A percentile compares a stretch with the other conserved stretches of the same genome.
phyloP scores from a whole-genome alignment of 2,797 vertebrate genomes.

The Spatula versicolor region DNA sequence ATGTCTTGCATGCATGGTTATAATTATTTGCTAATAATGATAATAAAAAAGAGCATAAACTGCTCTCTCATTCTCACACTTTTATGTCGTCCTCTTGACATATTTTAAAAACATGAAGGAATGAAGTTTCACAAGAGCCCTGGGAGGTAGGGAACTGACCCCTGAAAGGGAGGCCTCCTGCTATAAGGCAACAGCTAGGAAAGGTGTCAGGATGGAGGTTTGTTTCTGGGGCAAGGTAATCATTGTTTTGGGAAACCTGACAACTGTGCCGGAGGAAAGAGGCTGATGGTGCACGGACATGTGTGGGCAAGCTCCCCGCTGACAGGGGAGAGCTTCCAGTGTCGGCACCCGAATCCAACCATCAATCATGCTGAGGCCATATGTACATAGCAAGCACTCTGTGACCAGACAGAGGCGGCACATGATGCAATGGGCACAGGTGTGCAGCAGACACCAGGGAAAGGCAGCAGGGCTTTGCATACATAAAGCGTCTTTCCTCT shows the following conservation, averaged over 20 bases:
- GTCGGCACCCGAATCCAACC: neutral
- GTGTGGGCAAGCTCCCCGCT: slow-evolving; percentile 32
- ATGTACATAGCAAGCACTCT: neutral
- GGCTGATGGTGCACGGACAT: neutral
- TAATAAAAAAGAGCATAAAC: rapidly evolving
- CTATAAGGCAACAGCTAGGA: neutral
- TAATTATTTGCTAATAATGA: neutral
- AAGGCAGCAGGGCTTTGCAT: slow-evolving; percentile 60
- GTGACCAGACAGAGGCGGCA: slow-evolving; percentile 32
- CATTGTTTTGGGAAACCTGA: slow-evolving; percentile 54
- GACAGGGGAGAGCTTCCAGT: slow-evolving; percentile 29
- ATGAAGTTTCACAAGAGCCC: neutral
- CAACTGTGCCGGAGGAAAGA: slow-evolving; percentile 10
- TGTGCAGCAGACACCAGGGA: slow-evolving; percentile 54
- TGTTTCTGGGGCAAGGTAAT: slow-evolving; percentile 48
- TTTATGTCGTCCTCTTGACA: neutral
- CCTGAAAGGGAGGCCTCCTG: neutral
- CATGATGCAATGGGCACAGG: slow-evolving; percentile 75
- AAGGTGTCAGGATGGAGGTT: neutral
- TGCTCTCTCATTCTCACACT: neutral
- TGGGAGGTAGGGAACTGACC: neutral
- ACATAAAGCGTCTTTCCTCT: slow-evolving; percentile 38
- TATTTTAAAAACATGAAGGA: neutral
- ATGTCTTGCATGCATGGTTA: neutral
- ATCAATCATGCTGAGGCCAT: slow-evolving; percentile 32